Evolutionary conservation across 2,888 invertebrate genomes (phyloP).

Genomic region (Drosophila neoperkinsi): DNA sequence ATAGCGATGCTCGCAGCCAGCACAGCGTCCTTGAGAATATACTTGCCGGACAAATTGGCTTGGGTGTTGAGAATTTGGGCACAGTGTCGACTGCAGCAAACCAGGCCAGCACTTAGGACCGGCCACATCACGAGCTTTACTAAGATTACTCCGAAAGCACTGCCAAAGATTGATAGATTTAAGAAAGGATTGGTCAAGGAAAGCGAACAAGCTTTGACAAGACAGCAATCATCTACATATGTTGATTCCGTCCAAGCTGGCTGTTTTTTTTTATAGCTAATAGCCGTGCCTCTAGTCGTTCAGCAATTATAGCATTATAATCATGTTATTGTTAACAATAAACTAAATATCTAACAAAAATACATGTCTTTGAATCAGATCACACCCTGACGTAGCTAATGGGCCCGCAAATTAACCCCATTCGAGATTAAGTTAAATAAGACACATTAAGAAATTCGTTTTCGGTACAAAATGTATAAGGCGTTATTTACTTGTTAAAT

Average conservation of each 20-base stretch:
- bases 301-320: constrained; percentile 53
- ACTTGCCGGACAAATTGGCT: constrained; percentile 44
- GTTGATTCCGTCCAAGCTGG: constrained; percentile 72
- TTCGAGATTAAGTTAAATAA: not conserved
- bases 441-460: not conserved
- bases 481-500: constrained; percentile 45
- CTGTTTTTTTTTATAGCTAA: constrained; percentile 30
- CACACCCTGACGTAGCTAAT: not conserved
- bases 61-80: constrained; percentile 40
- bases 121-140: constrained; percentile 11
- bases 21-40: constrained; percentile 54
- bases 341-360: constrained; percentile 46
- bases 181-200: constrained; percentile 29
- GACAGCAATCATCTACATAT: constrained; percentile 35
- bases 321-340: constrained; percentile 63
- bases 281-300: constrained; percentile 59
- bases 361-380: not conserved
- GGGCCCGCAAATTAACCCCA: not conserved
- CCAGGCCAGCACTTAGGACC: constrained; percentile 26
- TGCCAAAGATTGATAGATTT: constrained; percentile 71
- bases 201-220: constrained; percentile 1
- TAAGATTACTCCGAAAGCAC: constrained; percentile 46
- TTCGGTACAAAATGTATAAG: constrained; percentile 45
- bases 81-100: constrained; percentile 18
- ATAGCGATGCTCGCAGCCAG: constrained; percentile 22